phyloP scores from a whole-genome alignment of 2,888 invertebrate species.

The Trachelus troglodyta region DNA sequence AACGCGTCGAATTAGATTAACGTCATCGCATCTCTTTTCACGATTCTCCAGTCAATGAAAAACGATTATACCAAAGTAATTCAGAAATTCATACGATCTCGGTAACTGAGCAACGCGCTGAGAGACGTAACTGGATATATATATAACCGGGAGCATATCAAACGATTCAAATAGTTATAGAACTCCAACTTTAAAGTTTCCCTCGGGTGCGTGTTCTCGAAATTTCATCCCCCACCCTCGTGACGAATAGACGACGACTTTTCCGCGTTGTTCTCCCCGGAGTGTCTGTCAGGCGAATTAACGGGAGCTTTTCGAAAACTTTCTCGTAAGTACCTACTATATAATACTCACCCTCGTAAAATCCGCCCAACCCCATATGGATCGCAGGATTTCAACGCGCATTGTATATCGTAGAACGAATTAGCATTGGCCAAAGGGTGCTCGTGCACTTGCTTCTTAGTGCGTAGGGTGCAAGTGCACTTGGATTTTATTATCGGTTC shows the following conservation, averaged over 20 bases:
- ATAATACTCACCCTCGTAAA: not conserved
- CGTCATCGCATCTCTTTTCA: slow-evolving; percentile 33
- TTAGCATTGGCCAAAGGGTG: not conserved
- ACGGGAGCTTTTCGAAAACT: not conserved
- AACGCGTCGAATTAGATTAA: slow-evolving; percentile 34
- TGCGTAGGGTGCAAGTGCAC: not conserved
- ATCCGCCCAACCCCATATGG: not conserved
- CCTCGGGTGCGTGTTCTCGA: not conserved
- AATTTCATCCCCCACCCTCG: not conserved
- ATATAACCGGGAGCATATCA: not conserved
- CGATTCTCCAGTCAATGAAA: not conserved
- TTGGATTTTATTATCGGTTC: not conserved
- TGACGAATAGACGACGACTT: not conserved
- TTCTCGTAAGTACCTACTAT: not conserved
- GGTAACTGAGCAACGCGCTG: not conserved
- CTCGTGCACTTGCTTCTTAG: not conserved
- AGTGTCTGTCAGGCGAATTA: not conserved
- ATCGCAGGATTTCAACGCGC: not conserved
- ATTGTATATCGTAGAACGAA: not conserved
- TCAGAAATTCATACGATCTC: not conserved
- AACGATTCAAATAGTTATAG: not conserved
- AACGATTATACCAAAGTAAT: not conserved
- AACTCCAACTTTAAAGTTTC: not conserved
- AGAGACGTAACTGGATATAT: slow-evolving; percentile 4
- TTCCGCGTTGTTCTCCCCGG: not conserved